Conservation (phyloP, 2,113 vertebrate genomes). For the Candoia aspera region DNA sequence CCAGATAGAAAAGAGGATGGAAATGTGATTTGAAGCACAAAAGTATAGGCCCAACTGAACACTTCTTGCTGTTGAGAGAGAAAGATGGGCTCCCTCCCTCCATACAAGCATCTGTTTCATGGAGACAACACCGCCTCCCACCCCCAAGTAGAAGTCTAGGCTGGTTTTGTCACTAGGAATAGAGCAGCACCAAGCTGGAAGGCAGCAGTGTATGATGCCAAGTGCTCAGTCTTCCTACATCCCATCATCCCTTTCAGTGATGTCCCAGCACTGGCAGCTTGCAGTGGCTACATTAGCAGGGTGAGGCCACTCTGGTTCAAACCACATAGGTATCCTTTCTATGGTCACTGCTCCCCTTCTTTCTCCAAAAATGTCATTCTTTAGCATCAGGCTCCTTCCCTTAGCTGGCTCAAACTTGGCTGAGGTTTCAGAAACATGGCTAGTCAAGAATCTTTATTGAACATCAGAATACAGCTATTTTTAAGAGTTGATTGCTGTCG, state of each 20-base stretch:
- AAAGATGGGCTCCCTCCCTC: not conserved
- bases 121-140: not conserved
- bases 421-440: not conserved
- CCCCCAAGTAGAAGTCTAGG: not conserved
- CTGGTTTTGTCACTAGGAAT: not conserved
- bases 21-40: not conserved
- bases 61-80: not conserved
- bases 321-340: not conserved
- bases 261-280: not conserved
- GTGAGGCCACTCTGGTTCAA: not conserved
- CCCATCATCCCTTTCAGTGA: not conserved
- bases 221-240: not conserved
- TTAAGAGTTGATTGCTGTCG: not conserved
- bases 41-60: not conserved
- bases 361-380: not conserved
- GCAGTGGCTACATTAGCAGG: not conserved
- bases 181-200: not conserved
- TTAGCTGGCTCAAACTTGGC: not conserved
- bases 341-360: not conserved
- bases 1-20: not conserved
- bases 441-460: not conserved
- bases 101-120: not conserved
- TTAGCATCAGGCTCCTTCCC: not conserved
- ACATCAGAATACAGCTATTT: not conserved
- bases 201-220: not conserved